These are phyloP conservation scores for Lagocephalus sceleratus DNA, from an alignment of 2,797 vertebrate species.

Conservation along the genomic window DNA sequence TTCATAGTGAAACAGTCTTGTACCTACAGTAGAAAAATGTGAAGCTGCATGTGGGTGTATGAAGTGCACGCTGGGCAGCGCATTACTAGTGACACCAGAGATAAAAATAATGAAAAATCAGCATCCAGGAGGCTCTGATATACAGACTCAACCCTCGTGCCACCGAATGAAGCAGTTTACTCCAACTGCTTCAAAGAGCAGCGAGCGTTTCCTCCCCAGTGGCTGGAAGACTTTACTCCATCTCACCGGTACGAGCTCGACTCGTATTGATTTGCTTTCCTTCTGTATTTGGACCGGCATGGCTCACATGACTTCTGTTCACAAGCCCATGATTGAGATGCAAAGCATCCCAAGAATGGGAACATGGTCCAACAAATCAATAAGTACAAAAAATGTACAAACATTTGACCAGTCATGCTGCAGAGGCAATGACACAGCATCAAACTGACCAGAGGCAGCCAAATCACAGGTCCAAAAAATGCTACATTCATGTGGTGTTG, in stretches of 20 bases:
- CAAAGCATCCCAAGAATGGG: constrained; percentile 13
- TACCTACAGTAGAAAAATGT: constrained; percentile 20
- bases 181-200: constrained; percentile 21
- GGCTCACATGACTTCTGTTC: constrained; percentile 38
- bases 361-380: neutral
- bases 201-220: constrained; percentile 33
- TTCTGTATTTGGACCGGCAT: constrained; percentile 49
- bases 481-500: neutral
- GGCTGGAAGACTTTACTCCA: constrained; percentile 24
- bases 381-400: neutral
- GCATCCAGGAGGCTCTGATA: constrained; percentile 10
- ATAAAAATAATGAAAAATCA: constrained; percentile 24
- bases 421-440: too few species aligned
- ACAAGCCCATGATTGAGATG: constrained; percentile 38
- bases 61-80: constrained; percentile 11
- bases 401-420: too few species aligned
- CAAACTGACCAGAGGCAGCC: too few species aligned
- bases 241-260: constrained; percentile 40
- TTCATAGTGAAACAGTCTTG: constrained; percentile 25
- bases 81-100: constrained; percentile 28
- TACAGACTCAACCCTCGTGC: constrained; percentile 20
- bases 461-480: neutral
- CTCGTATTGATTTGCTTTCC: constrained; percentile 67
- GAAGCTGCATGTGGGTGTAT: constrained; percentile 31
- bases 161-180: constrained; percentile 26